Conservation (phyloP, 1,140 invertebrate genomes). For the Parapsyche elsis region DNA sequence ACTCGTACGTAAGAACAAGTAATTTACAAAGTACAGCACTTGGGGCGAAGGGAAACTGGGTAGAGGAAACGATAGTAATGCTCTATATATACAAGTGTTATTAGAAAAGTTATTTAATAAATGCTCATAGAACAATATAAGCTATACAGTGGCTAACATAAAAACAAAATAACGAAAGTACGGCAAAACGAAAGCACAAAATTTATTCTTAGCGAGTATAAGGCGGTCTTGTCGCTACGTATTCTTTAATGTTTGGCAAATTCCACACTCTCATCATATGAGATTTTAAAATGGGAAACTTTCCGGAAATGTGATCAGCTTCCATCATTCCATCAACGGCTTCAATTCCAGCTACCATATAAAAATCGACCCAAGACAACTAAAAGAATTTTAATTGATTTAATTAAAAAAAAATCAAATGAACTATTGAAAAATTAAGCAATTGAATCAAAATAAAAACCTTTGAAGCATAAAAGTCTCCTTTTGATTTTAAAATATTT, state of each 20-base stretch:
- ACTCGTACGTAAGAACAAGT: no score
- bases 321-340: slow-evolving; percentile 49
- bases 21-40: no score
- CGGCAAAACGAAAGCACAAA: not conserved
- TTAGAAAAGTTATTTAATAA: slow-evolving; percentile 27
- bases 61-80: not conserved
- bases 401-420: slow-evolving; percentile 13
- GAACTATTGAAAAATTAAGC: not conserved
- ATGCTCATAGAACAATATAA: not conserved
- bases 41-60: no score
- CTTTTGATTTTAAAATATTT: slow-evolving; percentile 46
- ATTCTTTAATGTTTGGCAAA: slow-evolving; percentile 47
- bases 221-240: slow-evolving; percentile 32
- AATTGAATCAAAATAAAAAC: slow-evolving; percentile 24
- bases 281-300: slow-evolving; percentile 42
- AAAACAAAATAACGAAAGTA: not conserved
- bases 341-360: slow-evolving; percentile 45
- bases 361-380: slow-evolving; percentile 53
- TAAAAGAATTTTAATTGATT: not conserved
- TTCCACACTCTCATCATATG: slow-evolving; percentile 42
- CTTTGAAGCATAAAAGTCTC: slow-evolving; percentile 48
- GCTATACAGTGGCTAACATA: not conserved
- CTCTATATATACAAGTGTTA: not conserved
- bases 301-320: slow-evolving; percentile 34
- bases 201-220: not conserved